Conservation (phyloP, 1,140 invertebrate genomes). For the Drosophila pseudoananassae region DNA sequence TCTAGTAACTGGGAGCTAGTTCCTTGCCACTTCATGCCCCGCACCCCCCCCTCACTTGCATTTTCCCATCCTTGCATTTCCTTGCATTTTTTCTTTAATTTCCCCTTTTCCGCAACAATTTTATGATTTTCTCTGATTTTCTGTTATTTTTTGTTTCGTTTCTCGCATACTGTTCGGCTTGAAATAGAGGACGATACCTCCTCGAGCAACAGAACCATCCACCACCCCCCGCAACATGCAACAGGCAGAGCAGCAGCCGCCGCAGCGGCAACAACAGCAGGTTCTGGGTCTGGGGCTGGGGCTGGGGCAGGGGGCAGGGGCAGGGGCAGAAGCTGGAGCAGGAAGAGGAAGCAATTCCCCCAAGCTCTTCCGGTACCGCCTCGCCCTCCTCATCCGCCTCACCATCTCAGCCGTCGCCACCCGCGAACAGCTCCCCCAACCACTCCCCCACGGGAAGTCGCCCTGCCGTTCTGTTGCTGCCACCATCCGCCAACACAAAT, state of each 20-base stretch:
- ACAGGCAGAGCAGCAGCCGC: conserved; percentile 26
- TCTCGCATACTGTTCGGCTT: conserved; percentile 7
- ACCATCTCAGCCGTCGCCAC: neutral
- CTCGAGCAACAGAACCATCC: conserved; percentile 51
- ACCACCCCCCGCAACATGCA: conserved; percentile 34
- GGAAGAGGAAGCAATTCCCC: conserved; percentile 2
- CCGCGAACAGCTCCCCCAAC: neutral
- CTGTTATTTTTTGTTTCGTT: conserved; percentile 21
- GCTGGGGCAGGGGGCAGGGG: conserved; percentile 12
- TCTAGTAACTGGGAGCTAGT: too few relatives aligned
- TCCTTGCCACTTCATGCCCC: neutral
- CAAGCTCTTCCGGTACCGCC: neutral
- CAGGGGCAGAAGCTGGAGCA: conserved; percentile 14
- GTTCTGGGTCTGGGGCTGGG: conserved; percentile 2
- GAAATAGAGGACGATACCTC: conserved; percentile 64
- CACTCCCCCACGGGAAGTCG: neutral
- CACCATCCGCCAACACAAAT: conserved; percentile 16
- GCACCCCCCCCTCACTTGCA: conserved; percentile 5
- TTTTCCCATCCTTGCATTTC: conserved; percentile 12
- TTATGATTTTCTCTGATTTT: conserved; percentile 38
- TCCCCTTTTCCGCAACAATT: conserved; percentile 1
- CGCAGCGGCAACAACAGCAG: conserved; percentile 14
- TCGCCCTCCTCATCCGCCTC: neutral
- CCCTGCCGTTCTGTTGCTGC: neutral
- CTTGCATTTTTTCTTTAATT: conserved; percentile 12